phyloP scores from a whole-genome alignment of 2,888 invertebrate species.

The Metalampra italica region DNA sequence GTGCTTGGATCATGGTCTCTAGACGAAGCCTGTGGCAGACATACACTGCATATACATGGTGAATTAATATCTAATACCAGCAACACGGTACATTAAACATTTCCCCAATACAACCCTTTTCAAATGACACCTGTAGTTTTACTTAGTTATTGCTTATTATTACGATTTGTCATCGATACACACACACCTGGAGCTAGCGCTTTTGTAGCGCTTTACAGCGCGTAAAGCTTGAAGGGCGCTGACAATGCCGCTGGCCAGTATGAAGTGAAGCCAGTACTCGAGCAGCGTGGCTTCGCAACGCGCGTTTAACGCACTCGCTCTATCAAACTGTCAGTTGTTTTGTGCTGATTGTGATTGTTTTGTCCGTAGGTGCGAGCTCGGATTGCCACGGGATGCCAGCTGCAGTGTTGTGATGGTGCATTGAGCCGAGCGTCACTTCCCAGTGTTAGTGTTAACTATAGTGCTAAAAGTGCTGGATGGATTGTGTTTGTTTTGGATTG shows the following conservation, averaged over 20 bases:
- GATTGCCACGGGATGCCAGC: constrained; percentile 57
- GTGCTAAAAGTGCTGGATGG: constrained; percentile 71
- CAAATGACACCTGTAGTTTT: no score
- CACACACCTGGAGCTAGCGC: not conserved
- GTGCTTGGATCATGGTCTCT: no score
- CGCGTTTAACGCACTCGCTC: constrained; percentile 27
- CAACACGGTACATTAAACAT: no score
- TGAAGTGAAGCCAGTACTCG: constrained; percentile 50
- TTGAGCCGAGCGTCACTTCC: constrained; percentile 53
- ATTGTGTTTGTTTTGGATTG: constrained; percentile 76
- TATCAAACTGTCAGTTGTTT: constrained; percentile 29
- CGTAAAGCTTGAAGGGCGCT: not conserved
- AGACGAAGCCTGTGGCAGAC: no score
- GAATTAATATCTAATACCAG: no score
- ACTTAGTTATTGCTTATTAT: no score
- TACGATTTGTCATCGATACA: not conserved
- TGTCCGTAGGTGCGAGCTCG: constrained; percentile 53
- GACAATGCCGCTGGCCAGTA: not conserved
- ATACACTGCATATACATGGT: no score
- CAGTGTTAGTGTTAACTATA: constrained; percentile 69
- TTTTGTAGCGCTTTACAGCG: not conserved
- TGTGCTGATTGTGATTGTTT: constrained; percentile 53
- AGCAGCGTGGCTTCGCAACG: constrained; percentile 43
- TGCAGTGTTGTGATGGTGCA: constrained; percentile 74
- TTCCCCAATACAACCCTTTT: no score